Conservation (phyloP, 2,797 vertebrate genomes). For the Parauchenoglanis ngamensis region DNA sequence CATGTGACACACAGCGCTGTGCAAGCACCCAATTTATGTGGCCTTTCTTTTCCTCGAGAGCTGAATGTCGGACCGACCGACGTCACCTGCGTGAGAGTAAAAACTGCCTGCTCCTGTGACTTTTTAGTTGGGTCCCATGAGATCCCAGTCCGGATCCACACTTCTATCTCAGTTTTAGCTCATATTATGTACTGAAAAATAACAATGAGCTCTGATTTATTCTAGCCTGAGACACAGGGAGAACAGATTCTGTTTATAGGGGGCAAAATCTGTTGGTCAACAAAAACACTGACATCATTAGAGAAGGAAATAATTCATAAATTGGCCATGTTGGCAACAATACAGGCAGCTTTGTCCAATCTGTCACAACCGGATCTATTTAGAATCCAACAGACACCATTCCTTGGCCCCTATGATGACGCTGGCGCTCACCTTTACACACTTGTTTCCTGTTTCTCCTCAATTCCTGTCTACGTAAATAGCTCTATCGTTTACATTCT, state of each 20-base stretch:
- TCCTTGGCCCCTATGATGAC: background rate
- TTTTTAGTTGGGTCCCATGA: background rate
- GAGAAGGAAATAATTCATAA: background rate
- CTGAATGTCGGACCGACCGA: background rate
- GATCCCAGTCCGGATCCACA: background rate
- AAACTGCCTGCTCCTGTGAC: background rate
- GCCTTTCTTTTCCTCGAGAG: background rate
- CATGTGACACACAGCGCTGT: background rate
- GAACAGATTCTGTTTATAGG: constrained; percentile 8
- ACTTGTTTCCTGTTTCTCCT: background rate
- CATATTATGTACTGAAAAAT: background rate
- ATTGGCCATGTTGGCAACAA: background rate
- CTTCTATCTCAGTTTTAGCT: background rate
- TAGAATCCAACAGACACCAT: background rate
- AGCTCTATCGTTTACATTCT: background rate
- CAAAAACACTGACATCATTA: background rate
- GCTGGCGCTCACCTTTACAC: background rate
- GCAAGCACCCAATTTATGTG: background rate
- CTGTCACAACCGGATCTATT: background rate
- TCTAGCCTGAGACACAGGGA: background rate
- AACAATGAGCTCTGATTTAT: background rate
- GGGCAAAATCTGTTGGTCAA: background rate
- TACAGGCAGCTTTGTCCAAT: background rate
- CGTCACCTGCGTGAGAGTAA: background rate
- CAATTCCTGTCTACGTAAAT: background rate